Evolutionary conservation across 2,888 invertebrate species (phyloP).

Genomic region (Scaeva pyrastri): DNA sequence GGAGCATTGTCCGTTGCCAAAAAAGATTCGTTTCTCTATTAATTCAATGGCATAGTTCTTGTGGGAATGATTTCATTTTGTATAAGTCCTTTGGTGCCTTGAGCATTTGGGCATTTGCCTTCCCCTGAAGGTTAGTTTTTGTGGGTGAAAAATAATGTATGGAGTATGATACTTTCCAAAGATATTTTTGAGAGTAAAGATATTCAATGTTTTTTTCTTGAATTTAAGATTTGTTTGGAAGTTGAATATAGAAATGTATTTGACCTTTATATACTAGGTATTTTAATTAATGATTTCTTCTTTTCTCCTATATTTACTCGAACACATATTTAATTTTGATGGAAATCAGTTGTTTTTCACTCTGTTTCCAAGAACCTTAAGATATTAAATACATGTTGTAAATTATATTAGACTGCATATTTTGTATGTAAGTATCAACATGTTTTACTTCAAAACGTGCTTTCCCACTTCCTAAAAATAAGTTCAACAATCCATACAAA

Average conservation of each 20-base stretch:
- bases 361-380: too few species aligned
- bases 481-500: neutral
- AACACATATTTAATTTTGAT: too few species aligned
- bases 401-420: neutral
- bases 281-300: too few species aligned
- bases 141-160: neutral
- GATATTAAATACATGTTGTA: too few species aligned
- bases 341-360: too few species aligned
- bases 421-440: neutral
- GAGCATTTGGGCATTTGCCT: conserved; percentile 44
- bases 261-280: too few species aligned
- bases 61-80: conserved; percentile 48
- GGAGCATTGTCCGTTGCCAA: conserved; percentile 64
- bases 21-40: conserved; percentile 36
- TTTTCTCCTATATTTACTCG: too few species aligned
- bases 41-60: conserved; percentile 28
- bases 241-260: too few species aligned
- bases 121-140: conserved; percentile 12
- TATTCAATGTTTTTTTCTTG: too few species aligned
- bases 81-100: conserved; percentile 14
- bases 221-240: too few species aligned
- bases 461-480: neutral
- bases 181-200: too few species aligned
- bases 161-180: too few species aligned
- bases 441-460: neutral